Percentiles rank a stretch among this genome's conserved stretches.
Conservation (phyloP, 2,888 invertebrate species). For the Melanchra persicariae region DNA sequence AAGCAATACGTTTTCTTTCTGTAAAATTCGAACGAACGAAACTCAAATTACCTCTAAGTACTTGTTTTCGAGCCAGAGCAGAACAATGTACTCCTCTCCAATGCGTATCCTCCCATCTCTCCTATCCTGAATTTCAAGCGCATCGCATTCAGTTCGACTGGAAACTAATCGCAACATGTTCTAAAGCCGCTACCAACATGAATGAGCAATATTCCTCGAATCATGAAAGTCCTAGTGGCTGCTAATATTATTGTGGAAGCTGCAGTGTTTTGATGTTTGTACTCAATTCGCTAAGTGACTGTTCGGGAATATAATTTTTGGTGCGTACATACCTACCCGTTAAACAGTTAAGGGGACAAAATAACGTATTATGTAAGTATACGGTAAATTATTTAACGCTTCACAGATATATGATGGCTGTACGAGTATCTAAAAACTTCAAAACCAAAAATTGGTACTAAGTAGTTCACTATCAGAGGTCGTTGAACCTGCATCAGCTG, state of each 20-base stretch:
- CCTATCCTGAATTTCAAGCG: background rate
- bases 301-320: background rate
- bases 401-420: no score
- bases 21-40: no score
- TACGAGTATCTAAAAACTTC: no score
- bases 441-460: no score
- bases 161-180: slow-evolving; percentile 9
- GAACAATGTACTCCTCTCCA: background rate
- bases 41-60: background rate
- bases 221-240: background rate
- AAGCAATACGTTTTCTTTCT: background rate
- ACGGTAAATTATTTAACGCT: no score
- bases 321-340: no score
- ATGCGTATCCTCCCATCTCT: no score
- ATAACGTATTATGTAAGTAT: no score
- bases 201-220: background rate
- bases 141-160: no score
- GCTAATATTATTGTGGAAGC: background rate
- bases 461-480: no score
- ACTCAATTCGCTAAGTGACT: background rate
- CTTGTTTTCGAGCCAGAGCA: background rate
- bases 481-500: no score
- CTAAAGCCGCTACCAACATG: background rate
- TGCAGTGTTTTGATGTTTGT: background rate
- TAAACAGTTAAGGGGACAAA: no score